Evolutionary conservation across 2,888 invertebrate genomes (phyloP), one percentile per base, ranked within the genome.

Genomic region (Pristionchus exspectatus): DNA sequence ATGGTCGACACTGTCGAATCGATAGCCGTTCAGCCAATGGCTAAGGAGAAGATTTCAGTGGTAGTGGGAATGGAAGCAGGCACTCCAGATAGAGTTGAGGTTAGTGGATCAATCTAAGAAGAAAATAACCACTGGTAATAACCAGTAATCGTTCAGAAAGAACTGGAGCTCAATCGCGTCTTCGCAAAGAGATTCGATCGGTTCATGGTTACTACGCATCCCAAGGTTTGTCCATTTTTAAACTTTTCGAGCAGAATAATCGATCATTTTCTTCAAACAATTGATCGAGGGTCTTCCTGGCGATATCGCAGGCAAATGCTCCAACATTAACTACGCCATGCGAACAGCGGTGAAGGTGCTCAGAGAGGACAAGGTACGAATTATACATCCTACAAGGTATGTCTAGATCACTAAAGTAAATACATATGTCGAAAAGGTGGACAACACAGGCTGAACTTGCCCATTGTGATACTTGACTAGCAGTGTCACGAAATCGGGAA

Each of bases 11-110:
- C 94, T 0, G 90, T 94, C 38, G 92, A 94, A 86, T 92, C 92
- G 89, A 91, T 94, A 27, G 92, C 91, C 18, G 88, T 88, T 56
- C 94, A 94, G 72, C 91, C 93, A 33, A 90, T 92, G 81, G 92
- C 93, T n/a, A 84, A 44, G 44, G 89, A 91, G 38, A 94, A 93
- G 59, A 93, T 94, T 88, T 91, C 93, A 30, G 91, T 92, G 44
- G 83, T 94, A 9, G 89, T 93, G 56, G 94, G 94, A 89, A 93
- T 94, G 93, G 94, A 94, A 90, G 92, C 91, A 66, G 93, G 93
- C 50, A 94, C 94, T 72, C 94, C 94, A 0, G 93, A 94, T 86
- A 92, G 93, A 59, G 92, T 93, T 90, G 90, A 91, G 91, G 93
- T 93, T 81, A 77, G 54, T 18, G 2, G 7, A n/a, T 27, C n/a